Percentiles rank a stretch among this genome's conserved stretches.
phyloP scores from a whole-genome alignment of 2,797 vertebrate species.

The Corythornis leucogaster region DNA sequence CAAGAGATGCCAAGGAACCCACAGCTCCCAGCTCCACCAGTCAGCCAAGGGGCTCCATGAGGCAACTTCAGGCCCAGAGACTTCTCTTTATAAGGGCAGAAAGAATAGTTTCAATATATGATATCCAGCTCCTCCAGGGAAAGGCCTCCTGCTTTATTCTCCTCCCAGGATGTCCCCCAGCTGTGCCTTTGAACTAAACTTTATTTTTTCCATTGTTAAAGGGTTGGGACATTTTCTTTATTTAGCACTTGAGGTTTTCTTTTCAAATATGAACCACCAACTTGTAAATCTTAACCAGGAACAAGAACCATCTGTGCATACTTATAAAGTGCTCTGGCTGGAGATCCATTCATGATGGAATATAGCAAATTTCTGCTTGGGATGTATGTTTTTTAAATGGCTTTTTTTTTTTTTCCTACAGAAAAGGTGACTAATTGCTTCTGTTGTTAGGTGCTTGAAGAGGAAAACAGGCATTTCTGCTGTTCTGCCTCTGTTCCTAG shows the following conservation, averaged over 20 bases:
- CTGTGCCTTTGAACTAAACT: conserved; percentile 35
- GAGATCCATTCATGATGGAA: not conserved
- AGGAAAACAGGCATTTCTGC: not conserved
- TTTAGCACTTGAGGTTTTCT: conserved; percentile 36
- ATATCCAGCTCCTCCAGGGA: not conserved
- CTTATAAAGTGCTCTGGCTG: not conserved
- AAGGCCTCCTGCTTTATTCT: not conserved
- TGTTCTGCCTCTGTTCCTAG: not conserved
- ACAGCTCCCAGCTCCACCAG: fast-evolving
- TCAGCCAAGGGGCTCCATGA: not conserved
- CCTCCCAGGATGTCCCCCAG: not conserved
- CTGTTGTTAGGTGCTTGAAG: not conserved
- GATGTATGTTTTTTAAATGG: not conserved
- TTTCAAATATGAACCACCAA: conserved; percentile 31
- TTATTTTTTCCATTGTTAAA: not conserved
- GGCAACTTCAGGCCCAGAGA: not conserved
- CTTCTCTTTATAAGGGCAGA: not conserved
- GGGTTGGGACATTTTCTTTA: conserved; percentile 37
- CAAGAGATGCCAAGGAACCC: not conserved
- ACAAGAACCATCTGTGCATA: conserved; percentile 26
- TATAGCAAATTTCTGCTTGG: not conserved
- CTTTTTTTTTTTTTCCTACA: conserved; percentile 1
- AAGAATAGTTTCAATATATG: not conserved
- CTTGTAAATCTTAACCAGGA: conserved; percentile 47
- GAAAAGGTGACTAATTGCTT: not conserved